A percentile compares a stretch with the other conserved stretches of the same genome.
Evolutionary conservation across 2,797 vertebrate genomes (phyloP).

Genomic region (Trachurus trachurus): DNA sequence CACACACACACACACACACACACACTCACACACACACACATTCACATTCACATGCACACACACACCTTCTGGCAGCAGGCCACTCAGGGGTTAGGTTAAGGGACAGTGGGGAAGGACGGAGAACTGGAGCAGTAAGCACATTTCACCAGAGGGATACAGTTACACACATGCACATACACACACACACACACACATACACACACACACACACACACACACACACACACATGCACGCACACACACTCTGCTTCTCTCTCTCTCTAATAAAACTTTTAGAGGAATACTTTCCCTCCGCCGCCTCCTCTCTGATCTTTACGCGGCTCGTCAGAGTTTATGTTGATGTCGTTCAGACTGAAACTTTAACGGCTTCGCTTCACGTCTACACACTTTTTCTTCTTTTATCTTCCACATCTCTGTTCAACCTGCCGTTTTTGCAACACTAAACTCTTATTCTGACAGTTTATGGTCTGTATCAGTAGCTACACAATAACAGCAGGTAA

Average conservation of each 20-base stretch:
- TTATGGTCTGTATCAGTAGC: no score
- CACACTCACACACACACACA: no score
- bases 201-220: constrained; percentile 6
- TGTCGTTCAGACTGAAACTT: no score
- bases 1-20: constrained; percentile 5
- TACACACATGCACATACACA: constrained; percentile 63
- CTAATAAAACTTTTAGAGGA: constrained; percentile 61
- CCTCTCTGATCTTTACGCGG: constrained; percentile 57
- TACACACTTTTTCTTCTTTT: no score
- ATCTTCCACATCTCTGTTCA: no score
- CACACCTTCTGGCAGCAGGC: constrained; percentile 56
- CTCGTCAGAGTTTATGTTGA: constrained; percentile 42
- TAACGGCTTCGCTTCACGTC: no score
- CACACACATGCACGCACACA: constrained; percentile 10
- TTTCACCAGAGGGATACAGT: constrained; percentile 76
- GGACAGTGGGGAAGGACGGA: constrained; percentile 75
- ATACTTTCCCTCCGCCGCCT: constrained; percentile 27
- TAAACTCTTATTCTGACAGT: no score
- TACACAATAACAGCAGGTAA: no score
- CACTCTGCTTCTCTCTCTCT: constrained; percentile 9
- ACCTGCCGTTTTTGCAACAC: no score
- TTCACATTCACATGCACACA: constrained; percentile 17
- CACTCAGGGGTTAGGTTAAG: constrained; percentile 59
- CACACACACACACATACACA: constrained; percentile 19
- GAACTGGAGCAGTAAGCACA: constrained; percentile 81